phyloP scores from a whole-genome alignment of 2,113 vertebrate genomes.

The Petaurus breviceps region DNA sequence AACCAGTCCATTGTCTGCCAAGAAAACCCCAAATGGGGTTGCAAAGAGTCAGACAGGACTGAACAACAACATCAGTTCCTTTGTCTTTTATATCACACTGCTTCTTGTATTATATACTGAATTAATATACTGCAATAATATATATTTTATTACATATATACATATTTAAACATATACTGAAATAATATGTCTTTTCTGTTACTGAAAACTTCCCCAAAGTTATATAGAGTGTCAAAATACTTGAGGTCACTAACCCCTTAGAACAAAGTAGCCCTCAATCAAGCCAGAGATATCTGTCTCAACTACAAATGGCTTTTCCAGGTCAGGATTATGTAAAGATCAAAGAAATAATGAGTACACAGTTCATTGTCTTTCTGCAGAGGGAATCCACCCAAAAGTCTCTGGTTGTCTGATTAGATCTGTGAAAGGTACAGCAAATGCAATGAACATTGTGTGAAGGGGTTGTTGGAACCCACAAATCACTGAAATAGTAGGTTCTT shows the following conservation, averaged over 20 bases:
- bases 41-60: background rate
- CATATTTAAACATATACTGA: too few relatives aligned
- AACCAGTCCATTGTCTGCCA: background rate
- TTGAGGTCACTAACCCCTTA: background rate
- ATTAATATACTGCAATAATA: too few relatives aligned
- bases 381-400: background rate
- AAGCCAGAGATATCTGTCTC: background rate
- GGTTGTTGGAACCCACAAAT: background rate
- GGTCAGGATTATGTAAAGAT: background rate
- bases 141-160: too few relatives aligned
- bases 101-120: too few relatives aligned
- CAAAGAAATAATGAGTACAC: background rate
- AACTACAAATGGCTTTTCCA: background rate
- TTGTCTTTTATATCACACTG: background rate
- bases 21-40: background rate
- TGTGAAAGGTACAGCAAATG: background rate
- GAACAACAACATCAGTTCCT: background rate
- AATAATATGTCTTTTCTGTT: background rate
- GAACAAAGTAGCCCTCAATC: background rate
- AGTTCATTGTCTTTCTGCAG: background rate
- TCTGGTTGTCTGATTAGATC: background rate
- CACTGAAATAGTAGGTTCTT: background rate
- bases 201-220: background rate
- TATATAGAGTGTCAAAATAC: background rate
- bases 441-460: background rate